Evolutionary conservation across 1,140 invertebrate genomes (phyloP), one percentile per base, ranked within the genome.

Genomic region (Zaprionus gabonicus): DNA sequence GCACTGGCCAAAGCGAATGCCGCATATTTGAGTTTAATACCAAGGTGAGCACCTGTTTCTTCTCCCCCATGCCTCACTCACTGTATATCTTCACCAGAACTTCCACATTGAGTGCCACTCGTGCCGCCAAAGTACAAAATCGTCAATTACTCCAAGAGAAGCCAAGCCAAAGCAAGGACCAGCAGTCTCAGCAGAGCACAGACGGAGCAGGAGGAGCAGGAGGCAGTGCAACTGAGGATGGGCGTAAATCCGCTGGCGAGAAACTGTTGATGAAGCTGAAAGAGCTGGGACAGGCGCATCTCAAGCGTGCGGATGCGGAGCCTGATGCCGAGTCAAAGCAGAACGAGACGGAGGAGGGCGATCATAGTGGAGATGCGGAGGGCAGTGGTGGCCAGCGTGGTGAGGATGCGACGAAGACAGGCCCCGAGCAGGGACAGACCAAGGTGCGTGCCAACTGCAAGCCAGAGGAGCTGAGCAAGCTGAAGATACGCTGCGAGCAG

Each of bases 381-480:
- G 82, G 73, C 38, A 91, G 86, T 59, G 80, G 31, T 34, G 9
- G 74, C 3, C 70, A 91, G 23, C 41, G 51, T 3, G 31, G 31
- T 7, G 83, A 91, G 25, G 81, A 92, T 36, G 20, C 49, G 9
- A 44, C 63, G 41, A 77, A 77, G 34, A 36, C 38, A 7, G 31
- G 9, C 0, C 58, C 73, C 13, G 70, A 79, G 12, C 85, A 62
- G 6, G 76, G 67, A 0, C 92, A 97, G 49, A 94, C 96, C 86
- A 96, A 96, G 71, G 94, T 96, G 28, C 95, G 97, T 78, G 96
- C 96, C 13, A 96, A 96, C 66, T 97, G 97, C 87, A 97, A 97
- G 90, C 96, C 96, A 0, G 96, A 97, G 69, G 95, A 96, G 80
- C 93, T 97, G 49, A 95, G 96, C 66, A 96, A 96, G 82, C 93